Conservation (phyloP, 1,140 invertebrate genomes). For the Babylonia areolata region DNA sequence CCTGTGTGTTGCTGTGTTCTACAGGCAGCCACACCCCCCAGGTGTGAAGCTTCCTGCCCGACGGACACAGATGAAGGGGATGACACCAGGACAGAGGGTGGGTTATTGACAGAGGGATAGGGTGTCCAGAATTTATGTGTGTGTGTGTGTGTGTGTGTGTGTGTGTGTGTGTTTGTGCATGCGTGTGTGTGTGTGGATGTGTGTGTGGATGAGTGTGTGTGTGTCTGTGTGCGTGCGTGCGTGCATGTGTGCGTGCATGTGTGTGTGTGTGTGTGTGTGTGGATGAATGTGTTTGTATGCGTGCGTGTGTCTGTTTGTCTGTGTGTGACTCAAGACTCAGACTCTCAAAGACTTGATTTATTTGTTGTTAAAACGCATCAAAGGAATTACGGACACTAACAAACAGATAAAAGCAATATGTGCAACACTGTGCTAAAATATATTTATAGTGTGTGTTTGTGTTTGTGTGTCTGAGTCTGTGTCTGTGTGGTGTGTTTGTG, state of each 20-base stretch:
- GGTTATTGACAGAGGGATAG: background rate
- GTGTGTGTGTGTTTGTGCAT: no score
- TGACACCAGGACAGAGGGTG: conserved; percentile 68
- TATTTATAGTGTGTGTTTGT: background rate
- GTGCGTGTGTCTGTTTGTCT: background rate
- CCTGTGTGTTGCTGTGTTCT: background rate
- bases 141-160: no score
- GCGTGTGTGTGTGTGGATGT: no score
- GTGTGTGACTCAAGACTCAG: background rate
- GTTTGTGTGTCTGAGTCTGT: background rate
- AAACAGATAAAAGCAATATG: no score
- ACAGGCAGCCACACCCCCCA: conserved; percentile 56
- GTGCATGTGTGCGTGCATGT: background rate
- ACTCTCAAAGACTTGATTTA: no score
- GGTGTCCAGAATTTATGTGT: no score
- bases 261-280: background rate
- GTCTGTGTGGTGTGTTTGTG: background rate
- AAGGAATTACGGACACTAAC: no score
- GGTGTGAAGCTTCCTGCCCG: conserved; percentile 57
- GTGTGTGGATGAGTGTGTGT: background rate
- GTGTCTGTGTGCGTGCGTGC: no score
- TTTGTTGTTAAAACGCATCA: no score
- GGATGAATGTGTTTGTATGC: background rate
- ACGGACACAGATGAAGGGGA: conserved; percentile 60
- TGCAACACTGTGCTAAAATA: no score